Evolutionary conservation across 2,113 vertebrate genomes (phyloP).

Genomic region (Ictidomys tridecemlineatus): DNA sequence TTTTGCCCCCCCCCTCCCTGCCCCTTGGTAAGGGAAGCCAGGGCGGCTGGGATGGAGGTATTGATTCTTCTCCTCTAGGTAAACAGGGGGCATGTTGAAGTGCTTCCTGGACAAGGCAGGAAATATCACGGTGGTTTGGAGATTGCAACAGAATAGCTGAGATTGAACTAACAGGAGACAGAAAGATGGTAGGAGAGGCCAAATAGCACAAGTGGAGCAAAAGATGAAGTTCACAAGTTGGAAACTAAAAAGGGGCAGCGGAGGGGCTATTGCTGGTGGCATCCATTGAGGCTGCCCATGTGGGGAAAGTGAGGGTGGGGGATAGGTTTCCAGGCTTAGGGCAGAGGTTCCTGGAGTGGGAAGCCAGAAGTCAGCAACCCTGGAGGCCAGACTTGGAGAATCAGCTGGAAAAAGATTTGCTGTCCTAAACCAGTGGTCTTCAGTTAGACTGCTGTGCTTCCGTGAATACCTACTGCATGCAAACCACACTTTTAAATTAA

Average conservation of each 20-base stretch:
- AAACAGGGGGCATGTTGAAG: not conserved
- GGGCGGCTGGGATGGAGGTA: not conserved
- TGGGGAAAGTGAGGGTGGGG: not conserved
- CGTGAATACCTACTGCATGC: not conserved
- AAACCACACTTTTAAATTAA: not conserved
- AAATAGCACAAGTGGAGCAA: not conserved
- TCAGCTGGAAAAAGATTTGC: not conserved
- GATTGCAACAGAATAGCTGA: not conserved
- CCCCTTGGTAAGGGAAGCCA: not conserved
- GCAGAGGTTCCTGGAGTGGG: not conserved
- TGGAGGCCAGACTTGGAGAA: not conserved
- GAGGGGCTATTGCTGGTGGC: not conserved
- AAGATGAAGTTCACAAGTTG: not conserved
- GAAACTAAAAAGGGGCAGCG: not conserved
- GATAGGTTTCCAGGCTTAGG: not conserved
- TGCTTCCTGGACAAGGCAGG: not conserved
- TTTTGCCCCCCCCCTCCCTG: no score
- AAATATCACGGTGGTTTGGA: not conserved
- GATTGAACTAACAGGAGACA: not conserved
- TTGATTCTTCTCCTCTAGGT: not conserved
- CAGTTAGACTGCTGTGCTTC: not conserved
- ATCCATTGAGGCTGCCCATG: rapidly evolving
- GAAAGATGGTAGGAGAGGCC: not conserved
- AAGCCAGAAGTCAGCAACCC: not conserved
- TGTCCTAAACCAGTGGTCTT: not conserved